A percentile compares a stretch with the other conserved stretches of the same genome.
Evolutionary conservation across 2,797 vertebrate genomes (phyloP).

Genomic region (Octomys mimax): DNA sequence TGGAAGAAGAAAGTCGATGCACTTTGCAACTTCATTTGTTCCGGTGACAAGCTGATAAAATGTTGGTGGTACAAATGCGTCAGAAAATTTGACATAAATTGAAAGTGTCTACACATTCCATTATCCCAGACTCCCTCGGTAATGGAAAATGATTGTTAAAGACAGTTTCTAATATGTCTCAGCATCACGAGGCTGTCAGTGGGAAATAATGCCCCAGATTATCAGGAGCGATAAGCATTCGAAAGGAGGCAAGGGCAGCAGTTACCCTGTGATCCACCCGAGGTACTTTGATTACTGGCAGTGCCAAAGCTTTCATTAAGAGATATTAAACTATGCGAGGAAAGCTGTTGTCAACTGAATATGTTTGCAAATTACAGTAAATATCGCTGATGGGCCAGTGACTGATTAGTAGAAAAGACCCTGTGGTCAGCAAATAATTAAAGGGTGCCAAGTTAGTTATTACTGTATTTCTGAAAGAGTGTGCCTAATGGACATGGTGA

Average conservation of each 20-base stretch:
- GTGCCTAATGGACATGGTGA: neutral
- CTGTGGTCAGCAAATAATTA: constrained; percentile 14
- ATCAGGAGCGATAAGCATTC: constrained; percentile 77
- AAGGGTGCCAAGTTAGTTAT: neutral
- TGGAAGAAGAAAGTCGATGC: constrained; percentile 57
- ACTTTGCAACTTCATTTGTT: constrained; percentile 86
- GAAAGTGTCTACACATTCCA: constrained; percentile 85
- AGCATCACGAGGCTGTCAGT: constrained; percentile 74
- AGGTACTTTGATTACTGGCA: neutral
- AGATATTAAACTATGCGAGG: constrained; percentile 38
- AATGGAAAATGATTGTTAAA: constrained; percentile 82
- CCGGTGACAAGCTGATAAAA: constrained; percentile 83
- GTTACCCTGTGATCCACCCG: neutral
- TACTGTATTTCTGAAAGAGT: neutral
- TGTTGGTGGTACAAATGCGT: constrained; percentile 80
- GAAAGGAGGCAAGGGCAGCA: neutral
- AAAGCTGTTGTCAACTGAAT: constrained; percentile 6
- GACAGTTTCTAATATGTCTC: constrained; percentile 82
- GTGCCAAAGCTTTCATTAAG: constrained; percentile 18
- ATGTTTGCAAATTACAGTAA: neutral
- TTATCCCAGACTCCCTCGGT: constrained; percentile 82
- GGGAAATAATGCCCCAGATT: constrained; percentile 79
- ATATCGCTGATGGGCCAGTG: neutral
- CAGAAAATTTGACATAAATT: constrained; percentile 84
- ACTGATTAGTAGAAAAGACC: constrained; percentile 29